Percentiles rank a stretch among this genome's conserved stretches.
Evolutionary conservation across 2,113 vertebrate genomes (phyloP).

Genomic region (Lamprotornis superbus): DNA sequence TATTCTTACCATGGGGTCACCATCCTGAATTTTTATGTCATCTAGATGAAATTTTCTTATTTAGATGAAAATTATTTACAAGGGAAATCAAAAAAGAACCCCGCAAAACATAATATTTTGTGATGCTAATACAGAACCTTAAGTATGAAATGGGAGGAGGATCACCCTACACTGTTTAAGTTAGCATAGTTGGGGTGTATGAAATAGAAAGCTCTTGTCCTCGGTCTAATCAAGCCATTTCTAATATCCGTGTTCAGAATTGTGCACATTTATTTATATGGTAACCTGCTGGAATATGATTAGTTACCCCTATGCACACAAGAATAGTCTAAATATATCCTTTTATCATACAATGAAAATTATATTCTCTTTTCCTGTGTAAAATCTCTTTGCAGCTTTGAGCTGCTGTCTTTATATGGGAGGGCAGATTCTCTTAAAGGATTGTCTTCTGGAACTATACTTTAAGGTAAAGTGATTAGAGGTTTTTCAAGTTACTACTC

Average conservation of each 20-base stretch:
- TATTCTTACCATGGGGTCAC: not conserved
- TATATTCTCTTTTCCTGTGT: not conserved
- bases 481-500: constrained; percentile 8
- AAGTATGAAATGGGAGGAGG: not conserved
- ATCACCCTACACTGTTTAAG: not conserved
- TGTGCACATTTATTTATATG: not conserved
- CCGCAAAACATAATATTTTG: not conserved
- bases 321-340: not conserved
- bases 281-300: not conserved
- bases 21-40: not conserved
- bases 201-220: not conserved
- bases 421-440: not conserved
- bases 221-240: not conserved
- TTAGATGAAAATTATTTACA: not conserved
- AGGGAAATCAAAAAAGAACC: not conserved
- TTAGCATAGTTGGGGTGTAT: not conserved
- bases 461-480: not conserved
- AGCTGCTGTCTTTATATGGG: not conserved
- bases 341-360: not conserved
- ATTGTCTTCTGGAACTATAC: not conserved
- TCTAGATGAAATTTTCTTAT: not conserved
- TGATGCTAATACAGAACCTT: not conserved
- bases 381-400: not conserved
- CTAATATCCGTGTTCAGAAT: not conserved
- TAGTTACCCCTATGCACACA: not conserved